Conservation (phyloP, 2,797 vertebrate genomes). For the Poeciliopsis paucimaculata region DNA sequence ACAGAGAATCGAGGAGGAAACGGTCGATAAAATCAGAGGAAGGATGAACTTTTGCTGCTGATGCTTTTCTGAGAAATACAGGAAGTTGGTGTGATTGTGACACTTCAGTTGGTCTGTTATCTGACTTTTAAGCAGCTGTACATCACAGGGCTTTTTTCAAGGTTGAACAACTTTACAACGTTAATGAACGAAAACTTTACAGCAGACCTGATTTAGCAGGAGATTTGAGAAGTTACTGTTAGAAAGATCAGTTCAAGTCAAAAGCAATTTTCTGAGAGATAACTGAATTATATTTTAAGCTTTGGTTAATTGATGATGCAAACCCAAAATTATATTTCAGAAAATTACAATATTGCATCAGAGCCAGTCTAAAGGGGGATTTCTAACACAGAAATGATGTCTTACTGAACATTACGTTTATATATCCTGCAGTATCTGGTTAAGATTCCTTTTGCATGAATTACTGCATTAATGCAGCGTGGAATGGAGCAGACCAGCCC, state of each 20-base stretch:
- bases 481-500: not conserved
- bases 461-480: not conserved
- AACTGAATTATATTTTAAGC: not conserved
- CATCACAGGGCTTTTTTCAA: not conserved
- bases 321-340: not conserved
- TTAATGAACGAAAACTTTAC: not conserved
- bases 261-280: not conserved
- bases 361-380: not conserved
- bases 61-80: constrained; percentile 49
- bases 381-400: too few relatives aligned
- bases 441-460: too few relatives aligned
- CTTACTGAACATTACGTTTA: not conserved
- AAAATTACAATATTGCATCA: not conserved
- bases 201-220: not conserved
- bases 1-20: constrained; percentile 25
- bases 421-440: not conserved
- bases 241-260: not conserved
- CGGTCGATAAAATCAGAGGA: constrained; percentile 49
- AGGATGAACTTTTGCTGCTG: constrained; percentile 42
- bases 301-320: not conserved
- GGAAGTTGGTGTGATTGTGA: constrained; percentile 55
- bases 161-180: too few relatives aligned
- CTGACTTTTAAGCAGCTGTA: not conserved
- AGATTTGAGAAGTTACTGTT: not conserved
- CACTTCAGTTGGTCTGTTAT: constrained; percentile 12